These are phyloP conservation scores for Cebidichthys violaceus DNA, from an alignment of 2,113 vertebrate species.

Conservation along the genomic window DNA sequence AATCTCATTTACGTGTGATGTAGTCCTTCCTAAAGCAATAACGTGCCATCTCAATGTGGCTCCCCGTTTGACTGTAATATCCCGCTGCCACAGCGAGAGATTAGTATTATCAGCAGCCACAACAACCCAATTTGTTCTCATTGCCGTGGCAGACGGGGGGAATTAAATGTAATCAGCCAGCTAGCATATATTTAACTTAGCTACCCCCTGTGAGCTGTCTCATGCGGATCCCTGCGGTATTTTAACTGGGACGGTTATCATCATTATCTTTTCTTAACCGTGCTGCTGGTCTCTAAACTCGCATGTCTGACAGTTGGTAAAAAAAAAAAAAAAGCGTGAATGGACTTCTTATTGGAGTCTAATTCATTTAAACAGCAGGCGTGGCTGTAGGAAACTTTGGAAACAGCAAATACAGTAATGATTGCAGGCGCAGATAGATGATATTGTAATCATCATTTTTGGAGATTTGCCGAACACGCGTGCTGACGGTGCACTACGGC, in stretches of 20 bases:
- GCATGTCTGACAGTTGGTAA: slow-evolving; percentile 39
- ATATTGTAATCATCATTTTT: slow-evolving; percentile 32
- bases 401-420: slow-evolving; percentile 15
- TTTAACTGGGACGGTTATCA: slow-evolving; percentile 53
- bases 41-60: slow-evolving; percentile 62
- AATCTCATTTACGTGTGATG: slow-evolving; percentile 74
- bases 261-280: slow-evolving; percentile 60
- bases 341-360: slow-evolving; percentile 24
- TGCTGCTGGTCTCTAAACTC: slow-evolving; percentile 46
- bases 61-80: slow-evolving; percentile 73
- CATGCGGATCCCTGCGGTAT: slow-evolving; percentile 47
- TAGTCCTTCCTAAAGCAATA: slow-evolving; percentile 64
- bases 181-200: slow-evolving; percentile 78
- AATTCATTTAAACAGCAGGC: slow-evolving; percentile 52
- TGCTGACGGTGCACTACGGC: slow-evolving; percentile 18
- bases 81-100: slow-evolving; percentile 52
- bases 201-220: slow-evolving; percentile 62
- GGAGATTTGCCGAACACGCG: slow-evolving; percentile 27
- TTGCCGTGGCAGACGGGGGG: slow-evolving; percentile 62
- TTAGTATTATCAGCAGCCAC: slow-evolving; percentile 75
- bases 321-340: slow-evolving; percentile 36
- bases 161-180: slow-evolving; percentile 75
- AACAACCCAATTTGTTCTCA: slow-evolving; percentile 76
- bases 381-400: slow-evolving; percentile 4
- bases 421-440: slow-evolving; percentile 30